Percentiles rank a stretch among this genome's conserved stretches.
Conservation (phyloP, 2,113 vertebrate species). For the Prunella fulvescens region DNA sequence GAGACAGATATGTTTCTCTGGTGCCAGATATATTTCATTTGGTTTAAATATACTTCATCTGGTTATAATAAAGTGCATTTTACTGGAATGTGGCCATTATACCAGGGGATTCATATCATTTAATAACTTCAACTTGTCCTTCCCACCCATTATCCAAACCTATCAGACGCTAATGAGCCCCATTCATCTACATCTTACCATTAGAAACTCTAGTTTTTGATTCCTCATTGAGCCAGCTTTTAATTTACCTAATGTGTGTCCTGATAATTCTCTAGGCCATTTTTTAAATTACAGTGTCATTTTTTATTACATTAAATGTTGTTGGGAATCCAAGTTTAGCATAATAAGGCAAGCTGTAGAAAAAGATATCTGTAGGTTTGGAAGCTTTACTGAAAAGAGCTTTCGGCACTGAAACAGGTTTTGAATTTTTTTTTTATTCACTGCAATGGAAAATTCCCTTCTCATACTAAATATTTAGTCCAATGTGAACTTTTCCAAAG, state of each 20-base stretch:
- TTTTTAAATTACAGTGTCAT: not conserved
- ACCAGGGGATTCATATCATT: slow-evolving; percentile 26
- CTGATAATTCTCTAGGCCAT: not conserved
- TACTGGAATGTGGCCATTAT: slow-evolving; percentile 39
- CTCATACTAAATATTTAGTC: not conserved
- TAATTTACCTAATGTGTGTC: not conserved
- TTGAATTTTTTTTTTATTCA: not conserved
- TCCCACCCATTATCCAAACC: slow-evolving; percentile 11
- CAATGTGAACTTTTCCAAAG: not conserved
- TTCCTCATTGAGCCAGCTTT: not conserved
- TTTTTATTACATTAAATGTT: slow-evolving; percentile 6
- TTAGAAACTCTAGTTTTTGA: not conserved
- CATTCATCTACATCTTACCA: slow-evolving; percentile 24
- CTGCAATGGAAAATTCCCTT: not conserved
- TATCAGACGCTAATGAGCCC: slow-evolving; percentile 20
- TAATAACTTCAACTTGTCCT: slow-evolving; percentile 41
- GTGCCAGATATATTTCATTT: slow-evolving; percentile 43
- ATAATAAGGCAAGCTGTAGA: not conserved
- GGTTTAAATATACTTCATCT: slow-evolving; percentile 37
- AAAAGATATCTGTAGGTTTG: not conserved
- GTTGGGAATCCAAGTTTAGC: not conserved
- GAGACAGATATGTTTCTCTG: slow-evolving; percentile 1
- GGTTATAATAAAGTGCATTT: slow-evolving; percentile 46
- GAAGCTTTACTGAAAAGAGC: not conserved
- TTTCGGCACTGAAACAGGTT: not conserved